Evolutionary conservation across 64 coral and sea anemone species (phyloP).

Genomic region (Astreopora myriophthalma): DNA sequence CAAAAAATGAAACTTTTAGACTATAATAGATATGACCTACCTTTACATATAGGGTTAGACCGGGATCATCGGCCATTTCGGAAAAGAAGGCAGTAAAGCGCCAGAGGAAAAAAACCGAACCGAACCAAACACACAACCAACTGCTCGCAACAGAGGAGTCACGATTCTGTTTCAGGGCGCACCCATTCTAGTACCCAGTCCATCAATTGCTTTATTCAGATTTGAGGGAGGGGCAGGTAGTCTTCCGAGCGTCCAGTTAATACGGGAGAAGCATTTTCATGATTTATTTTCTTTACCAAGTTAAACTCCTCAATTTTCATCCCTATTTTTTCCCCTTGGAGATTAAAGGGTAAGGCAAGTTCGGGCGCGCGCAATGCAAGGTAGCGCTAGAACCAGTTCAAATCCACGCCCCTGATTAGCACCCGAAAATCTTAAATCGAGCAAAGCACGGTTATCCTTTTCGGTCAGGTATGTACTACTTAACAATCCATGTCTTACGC

Average conservation of each 20-base stretch:
- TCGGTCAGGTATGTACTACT: too few species aligned
- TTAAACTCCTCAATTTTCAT: background rate
- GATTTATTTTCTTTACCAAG: background rate
- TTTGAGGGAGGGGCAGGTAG: background rate
- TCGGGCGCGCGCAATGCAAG: too few species aligned
- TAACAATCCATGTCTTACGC: too few species aligned
- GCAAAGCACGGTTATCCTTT: too few species aligned
- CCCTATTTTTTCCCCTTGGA: too few species aligned
- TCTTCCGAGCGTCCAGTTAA: too few species aligned
- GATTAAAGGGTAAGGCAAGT: too few species aligned
- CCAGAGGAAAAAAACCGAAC: background rate
- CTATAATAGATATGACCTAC: background rate
- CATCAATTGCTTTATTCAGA: background rate
- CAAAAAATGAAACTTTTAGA: background rate
- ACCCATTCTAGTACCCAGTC: constrained; percentile 27
- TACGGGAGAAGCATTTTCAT: too few species aligned
- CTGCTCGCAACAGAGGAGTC: background rate
- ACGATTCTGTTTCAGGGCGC: background rate
- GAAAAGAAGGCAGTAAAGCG: background rate
- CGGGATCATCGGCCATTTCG: constrained; percentile 17
- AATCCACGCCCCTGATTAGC: too few species aligned
- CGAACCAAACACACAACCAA: too few species aligned
- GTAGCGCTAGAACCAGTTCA: too few species aligned
- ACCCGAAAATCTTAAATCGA: too few species aligned
- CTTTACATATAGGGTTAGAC: constrained; percentile 22